phyloP scores from a whole-genome alignment of 2,888 invertebrate species.

The Diarsia mendica region DNA sequence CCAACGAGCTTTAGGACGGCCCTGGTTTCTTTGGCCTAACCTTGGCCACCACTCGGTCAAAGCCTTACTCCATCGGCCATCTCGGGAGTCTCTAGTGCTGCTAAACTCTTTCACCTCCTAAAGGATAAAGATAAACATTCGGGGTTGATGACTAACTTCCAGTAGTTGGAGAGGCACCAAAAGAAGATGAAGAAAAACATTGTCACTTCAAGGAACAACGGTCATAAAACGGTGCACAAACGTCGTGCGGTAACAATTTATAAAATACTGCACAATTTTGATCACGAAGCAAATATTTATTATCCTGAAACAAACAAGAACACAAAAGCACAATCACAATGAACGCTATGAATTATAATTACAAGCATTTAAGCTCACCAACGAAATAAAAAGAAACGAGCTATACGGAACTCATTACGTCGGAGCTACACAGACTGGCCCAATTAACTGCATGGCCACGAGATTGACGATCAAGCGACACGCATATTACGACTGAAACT shows the following conservation, averaged over 20 bases:
- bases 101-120: not conserved
- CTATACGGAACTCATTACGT: constrained; percentile 58
- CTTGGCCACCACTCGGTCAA: too few species aligned
- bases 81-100: not conserved
- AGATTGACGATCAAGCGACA: not conserved
- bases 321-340: constrained; percentile 13
- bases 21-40: too few species aligned
- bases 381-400: constrained; percentile 24
- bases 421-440: constrained; percentile 1
- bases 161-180: too few species aligned
- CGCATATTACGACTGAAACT: not conserved
- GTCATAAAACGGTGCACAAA: too few species aligned
- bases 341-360: constrained; percentile 16
- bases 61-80: too few species aligned
- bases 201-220: not conserved
- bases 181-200: not conserved
- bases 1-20: too few species aligned
- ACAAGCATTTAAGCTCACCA: not conserved
- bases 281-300: not conserved
- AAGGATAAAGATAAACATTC: not conserved
- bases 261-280: not conserved
- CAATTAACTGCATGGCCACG: constrained; percentile 8
- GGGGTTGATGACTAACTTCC: not conserved
- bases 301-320: not conserved
- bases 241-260: not conserved